A percentile compares a stretch with the other conserved stretches of the same genome.
phyloP scores from a whole-genome alignment of 2,113 vertebrate species.

The Prionailurus viverrinus region DNA sequence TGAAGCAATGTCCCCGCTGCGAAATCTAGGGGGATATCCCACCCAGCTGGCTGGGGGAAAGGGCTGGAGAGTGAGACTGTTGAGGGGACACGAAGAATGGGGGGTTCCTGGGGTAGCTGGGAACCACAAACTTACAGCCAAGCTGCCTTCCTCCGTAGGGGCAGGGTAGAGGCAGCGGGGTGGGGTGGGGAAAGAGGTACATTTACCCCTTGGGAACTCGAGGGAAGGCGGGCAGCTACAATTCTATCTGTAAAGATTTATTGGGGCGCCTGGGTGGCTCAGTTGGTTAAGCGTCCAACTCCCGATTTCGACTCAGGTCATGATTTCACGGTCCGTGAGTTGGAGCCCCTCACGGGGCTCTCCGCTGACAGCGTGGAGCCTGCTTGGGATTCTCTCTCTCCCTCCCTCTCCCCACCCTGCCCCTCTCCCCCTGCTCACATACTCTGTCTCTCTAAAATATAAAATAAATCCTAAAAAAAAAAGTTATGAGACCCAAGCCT shows the following conservation, averaged over 20 bases:
- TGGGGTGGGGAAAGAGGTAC: background rate
- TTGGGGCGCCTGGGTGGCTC: no score
- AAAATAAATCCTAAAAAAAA: no score
- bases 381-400: no score
- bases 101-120: background rate
- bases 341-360: no score
- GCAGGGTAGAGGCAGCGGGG: no score
- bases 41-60: background rate
- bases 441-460: no score
- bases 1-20: background rate
- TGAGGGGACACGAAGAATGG: background rate
- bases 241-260: background rate
- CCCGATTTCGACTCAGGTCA: no score
- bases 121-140: background rate
- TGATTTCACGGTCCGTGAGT: no score
- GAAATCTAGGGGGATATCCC: background rate
- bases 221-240: background rate
- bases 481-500: background rate
- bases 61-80: background rate
- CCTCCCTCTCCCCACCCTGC: no score
- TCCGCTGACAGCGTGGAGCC: no score
- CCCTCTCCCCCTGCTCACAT: no score
- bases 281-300: no score
- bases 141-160: background rate
- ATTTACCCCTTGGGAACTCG: background rate